These are phyloP conservation scores for Haemorhous mexicanus DNA, from an alignment of 2,113 vertebrate genomes.

Conservation along the genomic window DNA sequence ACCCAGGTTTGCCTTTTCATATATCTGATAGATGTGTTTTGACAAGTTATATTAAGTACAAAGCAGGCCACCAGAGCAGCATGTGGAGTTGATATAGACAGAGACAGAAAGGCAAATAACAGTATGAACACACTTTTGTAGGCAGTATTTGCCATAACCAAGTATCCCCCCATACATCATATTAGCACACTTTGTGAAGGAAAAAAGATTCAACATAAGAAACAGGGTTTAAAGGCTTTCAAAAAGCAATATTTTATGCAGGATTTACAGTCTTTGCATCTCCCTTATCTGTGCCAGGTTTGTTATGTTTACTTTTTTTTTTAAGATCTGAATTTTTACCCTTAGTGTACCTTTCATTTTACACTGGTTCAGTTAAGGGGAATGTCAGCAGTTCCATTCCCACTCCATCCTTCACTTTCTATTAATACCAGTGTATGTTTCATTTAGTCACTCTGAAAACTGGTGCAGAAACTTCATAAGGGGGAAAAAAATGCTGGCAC, in stretches of 20 bases:
- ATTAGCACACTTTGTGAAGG: conserved; percentile 32
- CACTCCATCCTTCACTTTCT: not conserved
- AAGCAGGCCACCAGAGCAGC: conserved; percentile 76
- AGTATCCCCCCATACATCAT: conserved; percentile 34
- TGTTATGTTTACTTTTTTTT: not conserved
- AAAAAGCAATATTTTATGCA: not conserved
- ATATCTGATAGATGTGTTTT: conserved; percentile 81
- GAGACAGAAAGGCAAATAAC: conserved; percentile 73
- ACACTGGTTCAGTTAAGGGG: not conserved
- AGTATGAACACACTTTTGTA: conserved; percentile 63
- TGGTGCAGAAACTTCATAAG: not conserved
- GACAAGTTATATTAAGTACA: conserved; percentile 85
- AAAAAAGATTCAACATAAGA: not conserved
- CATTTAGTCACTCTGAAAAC: not conserved
- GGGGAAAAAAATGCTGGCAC: conserved; percentile 29
- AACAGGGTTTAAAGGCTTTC: not conserved
- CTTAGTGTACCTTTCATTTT: not conserved
- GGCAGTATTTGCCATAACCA: conserved; percentile 57
- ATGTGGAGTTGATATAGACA: conserved; percentile 78
- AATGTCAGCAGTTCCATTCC: not conserved
- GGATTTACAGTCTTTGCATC: conserved; percentile 27
- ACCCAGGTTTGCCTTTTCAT: conserved; percentile 75
- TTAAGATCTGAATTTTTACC: not conserved
- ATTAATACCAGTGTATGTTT: not conserved
- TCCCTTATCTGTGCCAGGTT: not conserved